phyloP scores from a whole-genome alignment of 2,797 vertebrate genomes.

The Balearica regulorum region DNA sequence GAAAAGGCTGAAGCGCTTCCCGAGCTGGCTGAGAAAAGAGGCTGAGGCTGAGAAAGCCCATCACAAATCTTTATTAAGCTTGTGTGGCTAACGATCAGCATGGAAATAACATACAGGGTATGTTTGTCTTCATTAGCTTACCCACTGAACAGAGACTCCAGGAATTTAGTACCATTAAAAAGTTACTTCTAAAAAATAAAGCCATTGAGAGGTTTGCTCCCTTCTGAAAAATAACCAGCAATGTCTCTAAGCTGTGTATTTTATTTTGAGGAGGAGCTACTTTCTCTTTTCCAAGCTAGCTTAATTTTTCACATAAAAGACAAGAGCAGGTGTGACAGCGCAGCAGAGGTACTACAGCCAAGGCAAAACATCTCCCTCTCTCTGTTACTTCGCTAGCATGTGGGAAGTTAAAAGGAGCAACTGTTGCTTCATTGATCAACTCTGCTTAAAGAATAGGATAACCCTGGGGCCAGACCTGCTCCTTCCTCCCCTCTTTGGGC shows the following conservation, averaged over 20 bases:
- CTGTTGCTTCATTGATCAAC: not conserved
- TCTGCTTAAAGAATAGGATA: not conserved
- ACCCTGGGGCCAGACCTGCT: fast-evolving
- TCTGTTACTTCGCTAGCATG: not conserved
- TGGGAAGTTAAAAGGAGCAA: not conserved
- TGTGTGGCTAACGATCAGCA: constrained; percentile 9
- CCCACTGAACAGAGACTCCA: not conserved
- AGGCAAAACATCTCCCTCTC: not conserved
- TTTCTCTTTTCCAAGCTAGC: not conserved
- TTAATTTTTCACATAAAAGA: not conserved
- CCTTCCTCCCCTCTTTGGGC: not conserved
- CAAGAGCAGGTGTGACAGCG: fast-evolving
- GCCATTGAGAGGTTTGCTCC: constrained; percentile 54
- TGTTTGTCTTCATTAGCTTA: not conserved
- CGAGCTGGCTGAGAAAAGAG: not conserved
- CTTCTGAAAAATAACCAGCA: constrained; percentile 55
- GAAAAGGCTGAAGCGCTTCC: not conserved
- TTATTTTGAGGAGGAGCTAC: not conserved
- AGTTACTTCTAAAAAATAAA: constrained; percentile 60
- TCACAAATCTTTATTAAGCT: constrained; percentile 59
- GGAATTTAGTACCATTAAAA: constrained; percentile 30
- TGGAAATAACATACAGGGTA: not conserved
- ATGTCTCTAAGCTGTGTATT: not conserved
- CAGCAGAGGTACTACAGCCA: not conserved
- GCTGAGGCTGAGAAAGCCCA: not conserved